A percentile compares a stretch with the other conserved stretches of the same genome.
Conservation (phyloP, 2,888 invertebrate species). For the Parapristionchus giblindavisi region DNA sequence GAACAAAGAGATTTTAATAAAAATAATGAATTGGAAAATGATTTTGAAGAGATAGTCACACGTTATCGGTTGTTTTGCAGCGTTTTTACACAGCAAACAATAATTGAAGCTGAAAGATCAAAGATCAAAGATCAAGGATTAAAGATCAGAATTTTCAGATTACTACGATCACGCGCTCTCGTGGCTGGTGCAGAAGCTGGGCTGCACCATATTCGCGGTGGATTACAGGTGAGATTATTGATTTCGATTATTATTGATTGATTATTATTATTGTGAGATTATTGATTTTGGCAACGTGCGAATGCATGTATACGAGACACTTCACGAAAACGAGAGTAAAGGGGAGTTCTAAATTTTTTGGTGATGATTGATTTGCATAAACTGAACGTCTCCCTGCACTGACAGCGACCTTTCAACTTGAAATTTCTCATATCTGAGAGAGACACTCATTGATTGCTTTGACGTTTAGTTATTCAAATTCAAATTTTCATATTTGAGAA, state of each 20-base stretch:
- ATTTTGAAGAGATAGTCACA: too few relatives aligned
- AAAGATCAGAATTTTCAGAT: constrained; percentile 2
- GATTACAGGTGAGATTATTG: constrained; percentile 38
- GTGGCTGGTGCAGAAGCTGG: constrained; percentile 21
- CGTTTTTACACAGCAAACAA: too few relatives aligned
- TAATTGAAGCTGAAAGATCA: too few relatives aligned
- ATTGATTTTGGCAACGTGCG: neutral
- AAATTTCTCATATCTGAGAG: too few relatives aligned
- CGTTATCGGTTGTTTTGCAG: too few relatives aligned
- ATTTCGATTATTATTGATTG: neutral
- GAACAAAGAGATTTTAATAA: too few relatives aligned
- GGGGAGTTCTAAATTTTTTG: neutral
- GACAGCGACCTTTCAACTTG: constrained; percentile 5
- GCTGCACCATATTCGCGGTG: constrained; percentile 33
- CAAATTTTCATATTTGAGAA: too few relatives aligned
- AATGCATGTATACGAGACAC: neutral
- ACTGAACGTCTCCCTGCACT: neutral
- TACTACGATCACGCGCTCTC: constrained; percentile 34
- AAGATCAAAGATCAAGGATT: too few relatives aligned
- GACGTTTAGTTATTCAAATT: too few relatives aligned
- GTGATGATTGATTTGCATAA: neutral
- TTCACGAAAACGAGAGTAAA: neutral
- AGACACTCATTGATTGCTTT: too few relatives aligned
- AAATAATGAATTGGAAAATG: too few relatives aligned
- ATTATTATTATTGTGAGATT: neutral